Percentiles rank a stretch among this genome's conserved stretches.
Evolutionary conservation across 2,113 vertebrate species (phyloP).

Genomic region (Elanus axillaris): DNA sequence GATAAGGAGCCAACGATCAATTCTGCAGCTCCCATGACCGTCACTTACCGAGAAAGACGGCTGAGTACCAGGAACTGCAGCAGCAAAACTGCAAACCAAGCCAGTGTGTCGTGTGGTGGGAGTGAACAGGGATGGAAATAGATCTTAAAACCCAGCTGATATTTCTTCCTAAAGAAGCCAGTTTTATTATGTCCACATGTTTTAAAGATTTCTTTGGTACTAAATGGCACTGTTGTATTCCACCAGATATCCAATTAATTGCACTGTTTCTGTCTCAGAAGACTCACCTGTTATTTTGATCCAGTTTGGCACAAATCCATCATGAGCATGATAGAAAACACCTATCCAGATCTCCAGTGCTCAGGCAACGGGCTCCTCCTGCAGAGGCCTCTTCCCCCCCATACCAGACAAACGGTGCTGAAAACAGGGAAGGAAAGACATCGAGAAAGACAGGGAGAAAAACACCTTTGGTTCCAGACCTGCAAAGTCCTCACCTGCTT

Average conservation of each 20-base stretch:
- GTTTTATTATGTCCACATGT: background rate
- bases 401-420: background rate
- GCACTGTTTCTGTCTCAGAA: background rate
- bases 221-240: background rate
- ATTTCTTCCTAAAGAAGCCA: background rate
- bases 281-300: background rate
- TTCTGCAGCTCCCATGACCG: background rate
- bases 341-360: background rate
- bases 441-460: background rate
- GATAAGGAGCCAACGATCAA: background rate
- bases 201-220: background rate
- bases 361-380: background rate
- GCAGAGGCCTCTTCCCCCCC: background rate
- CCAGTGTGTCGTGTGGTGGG: no score
- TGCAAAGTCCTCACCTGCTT: background rate
- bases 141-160: background rate
- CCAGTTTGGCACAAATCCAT: background rate
- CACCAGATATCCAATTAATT: background rate
- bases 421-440: background rate
- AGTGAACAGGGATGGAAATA: background rate
- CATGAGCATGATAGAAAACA: background rate
- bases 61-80: background rate
- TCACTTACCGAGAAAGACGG: background rate
- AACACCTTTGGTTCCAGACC: accelerated
- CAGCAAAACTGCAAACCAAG: background rate